These are phyloP conservation scores for Bellardia bayeri DNA, from an alignment of 2,888 invertebrate species.

Conservation along the genomic window DNA sequence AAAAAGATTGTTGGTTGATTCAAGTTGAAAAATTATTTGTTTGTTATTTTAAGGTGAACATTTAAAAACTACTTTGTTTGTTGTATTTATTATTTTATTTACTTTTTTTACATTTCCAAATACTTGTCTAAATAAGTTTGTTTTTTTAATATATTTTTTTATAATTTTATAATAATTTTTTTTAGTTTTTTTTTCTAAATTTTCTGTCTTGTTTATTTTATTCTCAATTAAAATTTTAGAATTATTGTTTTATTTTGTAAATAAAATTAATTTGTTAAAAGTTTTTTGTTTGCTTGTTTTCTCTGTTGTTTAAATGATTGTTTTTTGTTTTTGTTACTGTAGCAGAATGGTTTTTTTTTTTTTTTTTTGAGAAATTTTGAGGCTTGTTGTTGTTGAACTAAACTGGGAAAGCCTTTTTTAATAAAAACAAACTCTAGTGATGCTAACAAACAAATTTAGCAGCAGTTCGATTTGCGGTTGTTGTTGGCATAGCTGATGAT, in stretches of 20 bases:
- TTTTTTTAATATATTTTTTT: slow-evolving; percentile 39
- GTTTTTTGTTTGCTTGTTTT: slow-evolving; percentile 20
- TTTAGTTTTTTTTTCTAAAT: slow-evolving; percentile 34
- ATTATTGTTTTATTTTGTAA: slow-evolving; percentile 33
- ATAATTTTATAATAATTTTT: slow-evolving; percentile 43
- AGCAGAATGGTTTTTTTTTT: slow-evolving; percentile 62
- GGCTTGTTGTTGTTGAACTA: neutral
- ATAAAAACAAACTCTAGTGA: neutral
- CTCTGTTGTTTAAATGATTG: slow-evolving; percentile 58
- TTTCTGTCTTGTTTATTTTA: slow-evolving; percentile 41
- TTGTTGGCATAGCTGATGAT: slow-evolving; percentile 87
- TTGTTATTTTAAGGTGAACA: slow-evolving; percentile 50
- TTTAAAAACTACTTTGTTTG: slow-evolving; percentile 65
- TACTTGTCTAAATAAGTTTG: slow-evolving; percentile 16
- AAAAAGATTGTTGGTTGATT: slow-evolving; percentile 59
- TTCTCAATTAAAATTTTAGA: slow-evolving; percentile 68
- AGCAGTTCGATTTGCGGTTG: slow-evolving; percentile 86
- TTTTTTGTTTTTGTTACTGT: slow-evolving; percentile 49
- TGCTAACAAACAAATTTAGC: slow-evolving; percentile 49
- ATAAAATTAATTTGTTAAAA: slow-evolving; percentile 44
- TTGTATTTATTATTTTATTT: slow-evolving; percentile 42
- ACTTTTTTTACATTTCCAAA: slow-evolving; percentile 33
- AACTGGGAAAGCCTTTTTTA: slow-evolving; percentile 24
- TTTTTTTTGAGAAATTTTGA: slow-evolving; percentile 7
- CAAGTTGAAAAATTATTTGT: slow-evolving; percentile 54